Conservation (phyloP, 2,113 vertebrate genomes). For the Eulacestoma nigropectus region DNA sequence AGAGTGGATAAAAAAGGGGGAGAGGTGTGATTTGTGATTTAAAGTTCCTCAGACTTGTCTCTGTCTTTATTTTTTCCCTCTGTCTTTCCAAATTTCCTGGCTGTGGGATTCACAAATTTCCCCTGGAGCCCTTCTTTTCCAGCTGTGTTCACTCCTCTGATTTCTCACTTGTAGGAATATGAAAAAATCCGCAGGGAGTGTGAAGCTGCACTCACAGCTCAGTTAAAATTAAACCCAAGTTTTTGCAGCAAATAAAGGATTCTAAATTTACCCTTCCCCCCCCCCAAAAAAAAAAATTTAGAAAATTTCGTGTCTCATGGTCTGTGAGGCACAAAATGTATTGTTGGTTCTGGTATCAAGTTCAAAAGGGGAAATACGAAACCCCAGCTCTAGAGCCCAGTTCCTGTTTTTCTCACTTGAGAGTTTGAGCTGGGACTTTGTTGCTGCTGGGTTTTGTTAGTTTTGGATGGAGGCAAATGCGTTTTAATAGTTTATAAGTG, state of each 20-base stretch:
- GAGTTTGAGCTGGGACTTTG: neutral
- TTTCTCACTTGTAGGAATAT: neutral
- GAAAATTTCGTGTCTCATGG: neutral
- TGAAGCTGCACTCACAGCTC: neutral
- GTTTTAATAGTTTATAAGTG: neutral
- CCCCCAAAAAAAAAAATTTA: too few species aligned
- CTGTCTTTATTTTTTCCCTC: neutral
- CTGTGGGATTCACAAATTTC: rapidly evolving
- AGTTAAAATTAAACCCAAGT: neutral
- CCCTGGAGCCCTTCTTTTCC: neutral
- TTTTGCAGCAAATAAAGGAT: neutral
- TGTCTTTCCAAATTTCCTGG: neutral
- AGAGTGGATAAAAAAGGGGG: neutral
- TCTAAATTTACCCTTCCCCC: neutral
- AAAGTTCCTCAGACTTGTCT: neutral
- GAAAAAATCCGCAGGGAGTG: rapidly evolving
- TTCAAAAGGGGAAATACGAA: conserved; percentile 33
- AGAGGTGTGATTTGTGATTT: neutral
- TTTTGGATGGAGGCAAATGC: neutral
- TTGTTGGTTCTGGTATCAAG: conserved; percentile 16
- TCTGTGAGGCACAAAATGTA: neutral
- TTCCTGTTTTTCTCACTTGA: conserved; percentile 51
- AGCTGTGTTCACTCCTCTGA: neutral
- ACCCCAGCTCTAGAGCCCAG: neutral
- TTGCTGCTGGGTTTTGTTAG: neutral